A percentile compares a stretch with the other conserved stretches of the same genome.
These are phyloP conservation scores for Coccyzus lansbergi DNA, from an alignment of 2,797 vertebrate species.

Conservation along the genomic window DNA sequence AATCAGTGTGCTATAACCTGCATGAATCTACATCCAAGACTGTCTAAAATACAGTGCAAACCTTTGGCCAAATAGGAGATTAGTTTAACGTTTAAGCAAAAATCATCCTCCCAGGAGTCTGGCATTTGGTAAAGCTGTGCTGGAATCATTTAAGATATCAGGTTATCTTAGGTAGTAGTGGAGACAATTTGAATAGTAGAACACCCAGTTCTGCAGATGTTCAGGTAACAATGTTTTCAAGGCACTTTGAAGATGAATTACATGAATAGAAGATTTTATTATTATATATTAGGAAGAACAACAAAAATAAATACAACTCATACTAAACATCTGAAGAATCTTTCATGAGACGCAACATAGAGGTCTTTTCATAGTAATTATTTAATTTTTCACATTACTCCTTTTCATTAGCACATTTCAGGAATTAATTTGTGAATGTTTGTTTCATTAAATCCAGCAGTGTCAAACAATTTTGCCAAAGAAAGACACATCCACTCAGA, in stretches of 20 bases:
- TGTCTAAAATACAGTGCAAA: not conserved
- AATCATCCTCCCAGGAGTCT: not conserved
- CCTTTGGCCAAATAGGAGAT: not conserved
- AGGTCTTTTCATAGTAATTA: not conserved
- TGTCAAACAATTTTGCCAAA: not conserved
- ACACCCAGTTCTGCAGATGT: not conserved
- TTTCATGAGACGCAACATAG: not conserved
- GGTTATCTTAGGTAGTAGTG: not conserved
- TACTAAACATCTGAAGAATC: conserved; percentile 5
- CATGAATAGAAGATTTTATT: conserved; percentile 43
- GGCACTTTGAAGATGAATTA: conserved; percentile 32
- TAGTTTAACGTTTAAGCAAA: not conserved
- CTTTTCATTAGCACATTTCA: conserved; percentile 12
- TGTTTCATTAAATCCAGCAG: not conserved
- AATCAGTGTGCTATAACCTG: not conserved
- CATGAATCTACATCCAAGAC: not conserved
- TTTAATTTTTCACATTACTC: conserved; percentile 3
- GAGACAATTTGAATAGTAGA: not conserved
- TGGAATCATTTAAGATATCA: not conserved
- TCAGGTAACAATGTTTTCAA: conserved; percentile 35
- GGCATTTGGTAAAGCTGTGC: not conserved
- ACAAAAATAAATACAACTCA: conserved; percentile 38
- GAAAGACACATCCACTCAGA: not conserved
- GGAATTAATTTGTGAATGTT: conserved; percentile 11
- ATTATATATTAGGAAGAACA: conserved; percentile 30